A percentile compares a stretch with the other conserved stretches of the same genome.
Evolutionary conservation across 2,113 vertebrate species (phyloP).

Genomic region (Phylloscopus whistleri): DNA sequence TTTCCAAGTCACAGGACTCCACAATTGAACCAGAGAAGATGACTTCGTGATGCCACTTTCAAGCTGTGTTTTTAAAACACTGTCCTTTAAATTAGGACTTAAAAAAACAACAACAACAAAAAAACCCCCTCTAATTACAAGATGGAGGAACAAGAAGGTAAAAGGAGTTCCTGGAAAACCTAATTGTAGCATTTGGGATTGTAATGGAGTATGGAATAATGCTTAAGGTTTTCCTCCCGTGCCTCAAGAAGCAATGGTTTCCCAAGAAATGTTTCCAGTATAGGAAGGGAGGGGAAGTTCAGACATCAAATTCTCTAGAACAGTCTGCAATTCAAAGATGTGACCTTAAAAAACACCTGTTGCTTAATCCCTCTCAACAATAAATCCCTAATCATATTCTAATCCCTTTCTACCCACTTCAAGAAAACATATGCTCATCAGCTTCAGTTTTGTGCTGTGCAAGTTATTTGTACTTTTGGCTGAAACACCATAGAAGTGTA

Average conservation of each 20-base stretch:
- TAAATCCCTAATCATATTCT: conserved; percentile 55
- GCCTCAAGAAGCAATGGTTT: not conserved
- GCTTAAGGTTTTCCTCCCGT: not conserved
- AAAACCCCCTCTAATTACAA: not conserved
- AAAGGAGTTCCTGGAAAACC: not conserved
- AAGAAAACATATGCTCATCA: not conserved
- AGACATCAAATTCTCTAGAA: not conserved
- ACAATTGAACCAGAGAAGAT: not conserved
- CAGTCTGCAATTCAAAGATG: conserved; percentile 2
- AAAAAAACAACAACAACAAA: too few relatives aligned
- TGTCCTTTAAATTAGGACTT: not conserved
- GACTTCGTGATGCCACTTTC: not conserved
- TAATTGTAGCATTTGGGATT: not conserved
- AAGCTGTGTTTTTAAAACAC: not conserved
- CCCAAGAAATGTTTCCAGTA: not conserved
- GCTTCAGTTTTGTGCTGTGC: not conserved
- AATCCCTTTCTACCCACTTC: conserved; percentile 18
- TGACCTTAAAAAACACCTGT: conserved; percentile 52
- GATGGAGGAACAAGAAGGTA: not conserved
- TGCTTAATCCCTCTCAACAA: conserved; percentile 39
- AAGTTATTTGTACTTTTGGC: not conserved
- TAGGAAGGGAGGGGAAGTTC: not conserved
- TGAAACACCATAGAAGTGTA: not conserved
- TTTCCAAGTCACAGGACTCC: not conserved
- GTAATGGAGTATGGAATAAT: not conserved